phyloP scores from a whole-genome alignment of 2,797 vertebrate genomes.

The Cirrhinus mrigala region DNA sequence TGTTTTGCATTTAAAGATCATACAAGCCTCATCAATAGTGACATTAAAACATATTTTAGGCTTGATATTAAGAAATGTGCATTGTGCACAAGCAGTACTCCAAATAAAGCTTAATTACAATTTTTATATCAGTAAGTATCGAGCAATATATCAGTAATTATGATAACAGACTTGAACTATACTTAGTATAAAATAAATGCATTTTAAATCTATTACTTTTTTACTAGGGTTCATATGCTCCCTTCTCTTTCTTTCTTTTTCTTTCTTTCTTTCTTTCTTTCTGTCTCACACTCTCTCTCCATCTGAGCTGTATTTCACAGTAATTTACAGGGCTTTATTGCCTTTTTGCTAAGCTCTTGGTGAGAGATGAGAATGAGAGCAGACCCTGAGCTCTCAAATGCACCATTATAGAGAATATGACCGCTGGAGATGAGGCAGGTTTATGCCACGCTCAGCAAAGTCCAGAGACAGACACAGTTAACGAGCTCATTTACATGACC shows the following conservation, averaged over 20 bases:
- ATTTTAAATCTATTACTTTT: no score
- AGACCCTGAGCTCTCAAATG: slow-evolving; percentile 32
- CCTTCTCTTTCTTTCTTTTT: not conserved
- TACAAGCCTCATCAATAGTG: no score
- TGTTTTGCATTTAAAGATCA: no score
- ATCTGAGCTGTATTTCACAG: slow-evolving; percentile 34
- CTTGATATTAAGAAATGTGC: no score
- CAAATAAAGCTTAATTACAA: no score
- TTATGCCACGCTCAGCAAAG: slow-evolving; percentile 44
- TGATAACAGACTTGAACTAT: no score
- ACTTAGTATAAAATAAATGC: no score
- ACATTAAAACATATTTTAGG: no score
- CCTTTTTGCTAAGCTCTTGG: slow-evolving; percentile 16
- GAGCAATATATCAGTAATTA: no score
- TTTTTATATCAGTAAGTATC: no score
- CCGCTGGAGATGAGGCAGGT: slow-evolving; percentile 32
- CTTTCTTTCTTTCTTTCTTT: not conserved
- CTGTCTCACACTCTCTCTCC: not conserved
- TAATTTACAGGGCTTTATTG: slow-evolving; percentile 29
- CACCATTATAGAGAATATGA: slow-evolving; percentile 44
- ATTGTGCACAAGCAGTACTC: no score
- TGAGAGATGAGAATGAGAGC: slow-evolving; percentile 38
- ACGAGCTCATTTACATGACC: slow-evolving; percentile 48
- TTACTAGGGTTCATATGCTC: not conserved
- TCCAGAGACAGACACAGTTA: slow-evolving; percentile 34